These are phyloP conservation scores for Atta colombica DNA, from an alignment of 1,140 invertebrate species.

Conservation along the genomic window DNA sequence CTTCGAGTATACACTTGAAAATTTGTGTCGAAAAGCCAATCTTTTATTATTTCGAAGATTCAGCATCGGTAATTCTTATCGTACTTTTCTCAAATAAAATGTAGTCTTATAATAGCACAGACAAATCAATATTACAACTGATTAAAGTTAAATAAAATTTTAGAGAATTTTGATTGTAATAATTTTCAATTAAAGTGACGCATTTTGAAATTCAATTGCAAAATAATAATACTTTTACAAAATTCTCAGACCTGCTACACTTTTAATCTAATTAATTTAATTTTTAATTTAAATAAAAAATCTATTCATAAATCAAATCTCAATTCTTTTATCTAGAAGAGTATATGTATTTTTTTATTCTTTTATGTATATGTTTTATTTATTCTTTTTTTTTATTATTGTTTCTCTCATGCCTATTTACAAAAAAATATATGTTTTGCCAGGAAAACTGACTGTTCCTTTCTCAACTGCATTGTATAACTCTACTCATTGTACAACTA, in stretches of 20 bases:
- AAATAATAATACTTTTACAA: background rate
- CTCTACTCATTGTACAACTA: background rate
- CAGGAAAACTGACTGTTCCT: slow-evolving; percentile 8
- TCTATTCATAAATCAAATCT: background rate
- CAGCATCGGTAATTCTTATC: background rate
- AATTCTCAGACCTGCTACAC: background rate
- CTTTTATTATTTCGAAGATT: slow-evolving; percentile 7
- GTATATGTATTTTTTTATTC: too few relatives aligned
- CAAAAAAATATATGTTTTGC: background rate
- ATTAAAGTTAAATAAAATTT: background rate
- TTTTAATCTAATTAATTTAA: background rate
- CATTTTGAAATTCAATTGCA: background rate
- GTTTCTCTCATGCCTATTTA: background rate
- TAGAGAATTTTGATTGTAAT: background rate
- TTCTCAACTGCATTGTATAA: slow-evolving; percentile 24
- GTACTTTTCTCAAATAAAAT: slow-evolving; percentile 12
- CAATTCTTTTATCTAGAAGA: background rate
- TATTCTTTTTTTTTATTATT: background rate
- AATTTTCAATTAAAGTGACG: background rate
- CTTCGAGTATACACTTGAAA: background rate
- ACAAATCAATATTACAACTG: background rate
- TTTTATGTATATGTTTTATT: background rate
- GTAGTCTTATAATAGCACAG: background rate
- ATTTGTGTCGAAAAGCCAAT: slow-evolving; percentile 29
- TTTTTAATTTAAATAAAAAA: too few relatives aligned